These are phyloP conservation scores for Hipparchia sbordonii DNA, from an alignment of 2,888 invertebrate genomes.

Conservation along the genomic window DNA sequence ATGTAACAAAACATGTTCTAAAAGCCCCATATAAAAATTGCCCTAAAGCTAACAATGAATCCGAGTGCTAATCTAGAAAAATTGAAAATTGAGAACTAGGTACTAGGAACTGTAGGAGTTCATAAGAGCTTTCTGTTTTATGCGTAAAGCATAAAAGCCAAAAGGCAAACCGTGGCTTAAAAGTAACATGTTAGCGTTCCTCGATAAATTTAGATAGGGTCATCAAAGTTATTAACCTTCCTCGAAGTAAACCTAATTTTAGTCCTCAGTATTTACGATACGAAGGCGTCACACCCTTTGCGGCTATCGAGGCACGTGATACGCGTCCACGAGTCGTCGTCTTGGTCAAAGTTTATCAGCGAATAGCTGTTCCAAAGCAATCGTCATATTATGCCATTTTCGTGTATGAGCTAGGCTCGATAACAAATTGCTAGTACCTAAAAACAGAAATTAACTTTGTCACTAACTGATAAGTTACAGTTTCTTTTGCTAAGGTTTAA, in stretches of 20 bases:
- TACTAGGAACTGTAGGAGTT: no score
- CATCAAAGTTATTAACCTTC: slow-evolving; percentile 3
- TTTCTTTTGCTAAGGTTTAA: background rate
- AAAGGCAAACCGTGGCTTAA: slow-evolving; percentile 5
- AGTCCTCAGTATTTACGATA: slow-evolving; percentile 25
- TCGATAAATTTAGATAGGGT: background rate
- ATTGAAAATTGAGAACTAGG: background rate
- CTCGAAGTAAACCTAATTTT: slow-evolving; percentile 27
- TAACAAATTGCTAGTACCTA: slow-evolving; percentile 11
- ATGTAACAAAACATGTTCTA: background rate
- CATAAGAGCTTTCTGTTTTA: background rate
- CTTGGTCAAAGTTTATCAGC: slow-evolving; percentile 43
- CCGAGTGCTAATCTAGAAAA: background rate
- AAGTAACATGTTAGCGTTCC: background rate
- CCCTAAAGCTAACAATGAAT: no score
- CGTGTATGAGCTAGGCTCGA: slow-evolving; percentile 26
- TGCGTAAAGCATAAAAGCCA: background rate
- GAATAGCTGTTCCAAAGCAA: slow-evolving; percentile 22
- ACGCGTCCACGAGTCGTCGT: slow-evolving; percentile 30
- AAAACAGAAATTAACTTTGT: slow-evolving; percentile 21
- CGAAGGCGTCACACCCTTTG: slow-evolving; percentile 31
- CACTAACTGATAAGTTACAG: slow-evolving; percentile 8
- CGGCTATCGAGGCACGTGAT: slow-evolving; percentile 40
- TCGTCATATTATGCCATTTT: slow-evolving; percentile 32
- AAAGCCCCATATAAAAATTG: background rate